Conservation (phyloP, 2,888 invertebrate species). For the Villa cingulata region DNA sequence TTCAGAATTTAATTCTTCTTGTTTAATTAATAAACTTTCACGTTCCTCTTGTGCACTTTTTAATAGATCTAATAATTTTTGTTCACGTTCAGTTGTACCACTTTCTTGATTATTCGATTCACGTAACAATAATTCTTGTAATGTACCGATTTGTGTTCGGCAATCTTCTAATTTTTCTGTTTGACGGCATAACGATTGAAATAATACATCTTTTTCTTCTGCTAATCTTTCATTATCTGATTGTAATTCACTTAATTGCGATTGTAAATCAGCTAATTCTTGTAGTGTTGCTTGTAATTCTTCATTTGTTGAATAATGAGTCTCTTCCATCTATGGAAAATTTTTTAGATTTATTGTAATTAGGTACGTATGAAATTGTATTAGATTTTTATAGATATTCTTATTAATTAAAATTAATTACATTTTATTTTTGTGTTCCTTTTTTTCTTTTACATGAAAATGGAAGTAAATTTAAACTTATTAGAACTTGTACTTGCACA, state of each 20-base stretch:
- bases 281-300: conserved; percentile 88
- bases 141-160: conserved; percentile 63
- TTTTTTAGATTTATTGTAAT: no score
- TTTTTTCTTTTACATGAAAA: no score
- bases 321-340: conserved; percentile 39
- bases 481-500: no score
- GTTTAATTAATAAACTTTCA: conserved; percentile 55
- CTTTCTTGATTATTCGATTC: conserved; percentile 56
- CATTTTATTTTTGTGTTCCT: no score
- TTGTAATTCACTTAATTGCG: conserved; percentile 73
- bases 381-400: no score
- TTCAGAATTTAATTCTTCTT: conserved; percentile 63
- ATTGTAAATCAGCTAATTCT: conserved; percentile 79
- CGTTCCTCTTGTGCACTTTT: conserved; percentile 74
- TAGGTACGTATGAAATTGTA: no score
- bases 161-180: conserved; percentile 84
- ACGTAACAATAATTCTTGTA: conserved; percentile 63
- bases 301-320: conserved; percentile 65
- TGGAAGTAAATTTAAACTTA: no score
- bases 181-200: conserved; percentile 82
- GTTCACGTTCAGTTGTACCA: conserved; percentile 58
- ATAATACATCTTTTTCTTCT: conserved; percentile 78
- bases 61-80: conserved; percentile 69
- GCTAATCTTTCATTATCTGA: conserved; percentile 74
- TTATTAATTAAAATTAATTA: no score